Evolutionary conservation across 1,140 invertebrate genomes (phyloP).

Genomic region (Drosophila carrolli): DNA sequence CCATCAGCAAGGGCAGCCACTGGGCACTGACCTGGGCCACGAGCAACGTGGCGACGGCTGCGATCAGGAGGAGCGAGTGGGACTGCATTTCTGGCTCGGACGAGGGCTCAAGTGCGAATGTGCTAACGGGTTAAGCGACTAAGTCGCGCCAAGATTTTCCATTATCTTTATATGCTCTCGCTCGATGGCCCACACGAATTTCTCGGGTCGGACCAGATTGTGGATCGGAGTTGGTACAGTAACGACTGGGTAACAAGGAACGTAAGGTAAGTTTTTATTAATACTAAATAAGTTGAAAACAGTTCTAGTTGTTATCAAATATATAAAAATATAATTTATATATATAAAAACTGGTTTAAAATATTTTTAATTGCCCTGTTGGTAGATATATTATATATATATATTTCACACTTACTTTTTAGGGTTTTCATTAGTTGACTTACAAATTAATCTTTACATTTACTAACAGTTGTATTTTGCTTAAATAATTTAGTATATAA

Average conservation of each 20-base stretch:
- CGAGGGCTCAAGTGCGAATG: slow-evolving; percentile 69
- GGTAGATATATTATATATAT: too few species aligned
- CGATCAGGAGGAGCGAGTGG: slow-evolving; percentile 45
- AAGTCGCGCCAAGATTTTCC: slow-evolving; percentile 65
- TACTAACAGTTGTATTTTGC: too few species aligned
- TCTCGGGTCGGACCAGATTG: slow-evolving; percentile 29
- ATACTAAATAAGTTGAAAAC: too few species aligned
- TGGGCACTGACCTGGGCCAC: slow-evolving; percentile 54
- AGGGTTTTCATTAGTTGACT: too few species aligned
- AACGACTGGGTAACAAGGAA: background rate
- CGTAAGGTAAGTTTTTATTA: background rate
- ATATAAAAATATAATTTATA: too few species aligned
- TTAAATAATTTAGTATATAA: too few species aligned
- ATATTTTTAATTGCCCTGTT: too few species aligned
- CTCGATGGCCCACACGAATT: slow-evolving; percentile 20
- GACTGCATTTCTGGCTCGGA: slow-evolving; percentile 66
- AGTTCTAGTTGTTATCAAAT: too few species aligned
- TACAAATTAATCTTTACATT: too few species aligned
- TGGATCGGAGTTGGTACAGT: slow-evolving; percentile 20
- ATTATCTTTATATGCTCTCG: slow-evolving; percentile 66
- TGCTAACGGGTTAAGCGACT: slow-evolving; percentile 56
- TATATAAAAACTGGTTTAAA: too few species aligned
- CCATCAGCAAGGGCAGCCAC: slow-evolving; percentile 23
- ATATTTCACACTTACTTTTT: too few species aligned
- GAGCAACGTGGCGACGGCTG: slow-evolving; percentile 35